Evolutionary conservation across 1,140 invertebrate species (phyloP).

Genomic region (Mesaphorura yosii): DNA sequence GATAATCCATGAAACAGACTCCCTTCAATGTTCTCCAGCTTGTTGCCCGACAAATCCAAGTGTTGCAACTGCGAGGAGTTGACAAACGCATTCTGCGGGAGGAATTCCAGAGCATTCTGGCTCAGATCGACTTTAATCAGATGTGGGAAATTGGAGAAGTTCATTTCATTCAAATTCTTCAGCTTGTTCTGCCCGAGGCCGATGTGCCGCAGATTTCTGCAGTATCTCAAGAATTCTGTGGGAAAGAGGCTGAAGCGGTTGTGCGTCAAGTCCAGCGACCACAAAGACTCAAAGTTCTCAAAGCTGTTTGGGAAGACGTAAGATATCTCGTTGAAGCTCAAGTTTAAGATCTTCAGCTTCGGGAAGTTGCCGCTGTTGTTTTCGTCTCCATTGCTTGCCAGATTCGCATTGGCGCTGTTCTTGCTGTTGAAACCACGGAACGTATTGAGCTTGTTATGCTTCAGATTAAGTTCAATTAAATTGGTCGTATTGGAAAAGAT

Average conservation of each 20-base stretch:
- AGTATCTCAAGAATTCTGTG: conserved; percentile 50
- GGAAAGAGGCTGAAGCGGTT: conserved; percentile 74
- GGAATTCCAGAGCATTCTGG: conserved; percentile 60
- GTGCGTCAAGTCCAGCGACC: conserved; percentile 50
- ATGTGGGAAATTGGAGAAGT: conserved; percentile 65
- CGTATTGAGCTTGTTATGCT: conserved; percentile 52
- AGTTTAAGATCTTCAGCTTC: conserved; percentile 53
- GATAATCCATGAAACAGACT: conserved; percentile 69
- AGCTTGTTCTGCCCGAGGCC: conserved; percentile 64
- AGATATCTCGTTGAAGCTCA: conserved; percentile 61
- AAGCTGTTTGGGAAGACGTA: conserved; percentile 71
- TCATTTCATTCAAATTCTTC: conserved; percentile 63
- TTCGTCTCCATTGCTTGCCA: no score
- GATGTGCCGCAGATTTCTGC: conserved; percentile 56
- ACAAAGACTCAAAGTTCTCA: conserved; percentile 60
- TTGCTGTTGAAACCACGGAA: conserved; percentile 66
- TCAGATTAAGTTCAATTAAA: conserved; percentile 34
- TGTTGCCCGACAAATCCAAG: conserved; percentile 62
- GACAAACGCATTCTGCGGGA: conserved; percentile 75
- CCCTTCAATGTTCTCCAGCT: conserved; percentile 59
- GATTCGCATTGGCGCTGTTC: no score
- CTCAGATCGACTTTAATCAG: conserved; percentile 55
- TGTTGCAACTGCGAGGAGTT: conserved; percentile 77
- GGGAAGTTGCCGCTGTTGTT: conserved; percentile 26
- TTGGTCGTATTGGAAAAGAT: conserved; percentile 34